Evolutionary conservation across 2,113 vertebrate species (phyloP).

Genomic region (Brachionichthys hirsutus): DNA sequence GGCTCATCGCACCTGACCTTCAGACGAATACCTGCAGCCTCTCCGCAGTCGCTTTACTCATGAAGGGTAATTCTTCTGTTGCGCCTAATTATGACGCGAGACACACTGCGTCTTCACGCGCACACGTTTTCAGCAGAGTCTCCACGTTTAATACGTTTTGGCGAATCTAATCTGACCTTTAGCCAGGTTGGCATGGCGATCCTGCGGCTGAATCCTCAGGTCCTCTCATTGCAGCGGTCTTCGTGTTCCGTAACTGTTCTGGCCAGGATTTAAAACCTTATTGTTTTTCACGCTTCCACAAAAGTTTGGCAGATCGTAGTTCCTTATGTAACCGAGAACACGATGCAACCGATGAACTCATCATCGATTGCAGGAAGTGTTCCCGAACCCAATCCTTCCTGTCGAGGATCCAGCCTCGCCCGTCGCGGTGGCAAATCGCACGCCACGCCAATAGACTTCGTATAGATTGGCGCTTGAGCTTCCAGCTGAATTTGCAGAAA

Average conservation of each 20-base stretch:
- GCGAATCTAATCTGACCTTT: slow-evolving; percentile 54
- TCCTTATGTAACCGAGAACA: slow-evolving; percentile 1
- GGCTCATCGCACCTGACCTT: slow-evolving; percentile 62
- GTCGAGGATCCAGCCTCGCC: too few relatives aligned
- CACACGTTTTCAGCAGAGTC: slow-evolving; percentile 7
- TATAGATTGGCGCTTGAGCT: too few relatives aligned
- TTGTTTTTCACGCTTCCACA: slow-evolving; percentile 8
- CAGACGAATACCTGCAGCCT: slow-evolving; percentile 33
- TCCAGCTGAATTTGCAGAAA: too few relatives aligned
- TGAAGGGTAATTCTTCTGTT: slow-evolving; percentile 45
- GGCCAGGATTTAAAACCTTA: slow-evolving; percentile 14
- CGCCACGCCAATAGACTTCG: too few relatives aligned
- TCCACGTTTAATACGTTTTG: slow-evolving; percentile 21
- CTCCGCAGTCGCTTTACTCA: slow-evolving; percentile 50
- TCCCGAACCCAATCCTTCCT: too few relatives aligned
- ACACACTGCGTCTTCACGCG: slow-evolving; percentile 12
- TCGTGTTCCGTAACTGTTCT: neutral
- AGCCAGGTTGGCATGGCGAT: slow-evolving; percentile 34
- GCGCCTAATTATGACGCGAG: slow-evolving; percentile 7
- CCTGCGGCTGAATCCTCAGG: slow-evolving; percentile 5
- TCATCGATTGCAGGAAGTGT: too few relatives aligned
- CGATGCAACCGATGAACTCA: too few relatives aligned
- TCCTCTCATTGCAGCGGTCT: slow-evolving; percentile 24
- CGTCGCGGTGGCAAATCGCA: too few relatives aligned
- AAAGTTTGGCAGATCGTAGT: slow-evolving; percentile 15